Conservation (phyloP, 2,113 vertebrate species). For the Brachyhypopomus occidentalis region DNA sequence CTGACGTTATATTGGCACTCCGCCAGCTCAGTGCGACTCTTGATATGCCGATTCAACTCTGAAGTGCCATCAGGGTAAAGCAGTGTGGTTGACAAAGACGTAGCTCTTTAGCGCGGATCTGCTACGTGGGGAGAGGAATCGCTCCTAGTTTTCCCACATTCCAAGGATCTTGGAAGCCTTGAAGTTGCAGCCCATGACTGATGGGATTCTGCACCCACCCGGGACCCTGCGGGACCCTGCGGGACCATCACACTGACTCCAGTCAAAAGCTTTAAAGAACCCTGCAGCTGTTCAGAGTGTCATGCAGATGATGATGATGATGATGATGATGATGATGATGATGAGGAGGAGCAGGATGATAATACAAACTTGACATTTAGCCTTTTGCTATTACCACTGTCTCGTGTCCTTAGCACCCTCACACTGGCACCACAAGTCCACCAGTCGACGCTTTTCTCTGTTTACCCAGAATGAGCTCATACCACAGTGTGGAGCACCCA, state of each 20-base stretch:
- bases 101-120: background rate
- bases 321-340: conserved; percentile 8
- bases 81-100: background rate
- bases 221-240: background rate
- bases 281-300: conserved; percentile 72
- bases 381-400: too few species aligned
- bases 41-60: too few species aligned
- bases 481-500: too few species aligned
- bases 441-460: too few species aligned
- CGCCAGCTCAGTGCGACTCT: too few species aligned
- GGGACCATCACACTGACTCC: conserved; percentile 54
- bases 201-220: conserved; percentile 63
- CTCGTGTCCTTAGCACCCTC: too few species aligned
- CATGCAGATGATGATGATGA: conserved; percentile 40
- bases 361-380: too few species aligned
- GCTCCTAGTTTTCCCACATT: conserved; percentile 35
- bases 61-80: background rate
- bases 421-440: too few species aligned
- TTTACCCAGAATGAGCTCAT: too few species aligned
- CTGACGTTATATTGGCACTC: too few species aligned
- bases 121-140: conserved; percentile 12
- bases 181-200: conserved; percentile 59
- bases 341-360: too few species aligned
- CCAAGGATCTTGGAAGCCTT: conserved; percentile 48
- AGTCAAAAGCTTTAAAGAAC: conserved; percentile 71